Evolutionary conservation across 2,797 vertebrate genomes (phyloP).

Genomic region (Cyclura pinguis): DNA sequence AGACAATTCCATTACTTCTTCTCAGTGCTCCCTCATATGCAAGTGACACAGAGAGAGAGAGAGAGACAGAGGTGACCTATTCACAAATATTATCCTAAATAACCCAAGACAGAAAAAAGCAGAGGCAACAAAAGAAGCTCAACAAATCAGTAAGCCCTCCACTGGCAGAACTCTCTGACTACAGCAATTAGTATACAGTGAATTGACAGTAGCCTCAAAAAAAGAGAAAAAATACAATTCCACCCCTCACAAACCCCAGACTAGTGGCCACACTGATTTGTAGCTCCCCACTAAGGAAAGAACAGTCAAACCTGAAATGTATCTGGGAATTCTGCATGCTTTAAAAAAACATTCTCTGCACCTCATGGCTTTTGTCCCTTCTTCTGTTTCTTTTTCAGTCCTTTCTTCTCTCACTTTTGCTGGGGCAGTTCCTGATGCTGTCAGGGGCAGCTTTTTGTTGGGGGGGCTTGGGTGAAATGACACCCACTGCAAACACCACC

Average conservation of each 20-base stretch:
- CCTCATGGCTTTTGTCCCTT: background rate
- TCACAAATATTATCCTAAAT: too few relatives aligned
- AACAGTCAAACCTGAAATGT: background rate
- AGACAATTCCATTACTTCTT: background rate
- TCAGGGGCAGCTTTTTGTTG: background rate
- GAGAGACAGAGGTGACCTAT: too few relatives aligned
- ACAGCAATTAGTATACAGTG: too few relatives aligned
- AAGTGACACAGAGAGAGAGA: too few relatives aligned
- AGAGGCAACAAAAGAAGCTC: background rate
- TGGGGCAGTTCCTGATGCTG: background rate
- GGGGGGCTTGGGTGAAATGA: background rate
- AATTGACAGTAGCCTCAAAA: background rate
- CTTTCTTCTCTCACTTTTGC: background rate
- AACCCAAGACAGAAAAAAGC: background rate
- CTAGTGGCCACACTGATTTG: background rate
- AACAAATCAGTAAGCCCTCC: too few relatives aligned
- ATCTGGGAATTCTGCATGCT: background rate
- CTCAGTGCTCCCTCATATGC: background rate
- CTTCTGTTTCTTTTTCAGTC: background rate
- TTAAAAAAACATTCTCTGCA: background rate
- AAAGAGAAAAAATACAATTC: background rate
- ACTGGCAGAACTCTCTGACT: background rate
- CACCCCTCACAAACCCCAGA: background rate
- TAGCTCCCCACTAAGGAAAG: background rate
- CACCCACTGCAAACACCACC: too few relatives aligned